Evolutionary conservation across 2,113 vertebrate species (phyloP), one percentile per base, ranked within the genome.

Genomic region (Probosciger aterrimus): DNA sequence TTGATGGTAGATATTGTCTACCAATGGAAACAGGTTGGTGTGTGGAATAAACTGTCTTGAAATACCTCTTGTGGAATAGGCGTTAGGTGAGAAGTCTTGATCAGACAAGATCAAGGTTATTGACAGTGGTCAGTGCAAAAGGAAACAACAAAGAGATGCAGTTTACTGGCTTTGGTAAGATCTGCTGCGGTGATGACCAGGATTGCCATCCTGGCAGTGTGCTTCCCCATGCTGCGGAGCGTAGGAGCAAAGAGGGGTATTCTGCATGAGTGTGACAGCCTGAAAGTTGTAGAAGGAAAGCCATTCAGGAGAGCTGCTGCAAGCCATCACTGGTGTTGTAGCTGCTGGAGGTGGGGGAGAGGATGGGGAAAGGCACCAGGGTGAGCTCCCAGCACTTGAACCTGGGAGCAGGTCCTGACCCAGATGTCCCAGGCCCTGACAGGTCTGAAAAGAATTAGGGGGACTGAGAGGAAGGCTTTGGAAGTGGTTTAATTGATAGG

Each of bases 341-440:
- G 0, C 68, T 5, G 3, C 33, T 74, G 60, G 44, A 43, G 18
- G 31, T 23, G 53, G 43, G 10, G 64, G 18, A 63, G 16, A 37
- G 43, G 17, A 6, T 47, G 27, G 14, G 49, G 24, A 57, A 78
- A 59, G 28, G 47, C 30, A 78, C 17, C 6, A 6, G n/a, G 22
- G 10, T 39, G 41, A 22, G 27, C 41, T 84, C 18, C 39, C 27
- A 39, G 20, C 4, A 1, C 25, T 41, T 57, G 63, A 50, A 44
- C 52, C 30, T 27, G 31, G 27, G 50, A 75, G 65, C n/a, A 70
- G 37, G 41, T 78, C 27, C 77, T 81, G 41, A 10, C 18, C 10
- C 12, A 18, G 3, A 4, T 73, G 27, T 62, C 20, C n/a, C 33
- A 65, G 37, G 4, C 17, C 19, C 11, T 0, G 0, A 16, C 0